These are phyloP conservation scores for Lichenostomus cassidix DNA, from an alignment of 2,113 vertebrate genomes.

Conservation along the genomic window DNA sequence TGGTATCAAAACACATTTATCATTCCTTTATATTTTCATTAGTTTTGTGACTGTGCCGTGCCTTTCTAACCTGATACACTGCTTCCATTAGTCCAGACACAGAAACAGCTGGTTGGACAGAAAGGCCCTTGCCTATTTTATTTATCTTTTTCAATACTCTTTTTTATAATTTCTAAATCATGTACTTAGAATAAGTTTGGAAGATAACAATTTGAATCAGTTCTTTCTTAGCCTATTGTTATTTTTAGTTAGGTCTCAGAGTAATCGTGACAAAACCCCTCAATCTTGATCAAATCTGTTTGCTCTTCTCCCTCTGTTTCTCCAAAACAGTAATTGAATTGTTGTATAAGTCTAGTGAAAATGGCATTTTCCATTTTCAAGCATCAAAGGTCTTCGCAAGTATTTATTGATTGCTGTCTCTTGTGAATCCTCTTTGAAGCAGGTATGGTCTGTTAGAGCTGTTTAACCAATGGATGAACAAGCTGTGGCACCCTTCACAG, in stretches of 20 bases:
- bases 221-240: not conserved
- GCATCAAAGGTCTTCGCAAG: constrained; percentile 16
- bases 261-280: not conserved
- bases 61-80: not conserved
- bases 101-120: not conserved
- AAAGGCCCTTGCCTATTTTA: not conserved
- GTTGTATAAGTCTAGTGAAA: constrained; percentile 8
- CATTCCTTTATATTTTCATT: constrained; percentile 1
- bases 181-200: not conserved
- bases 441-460: not conserved
- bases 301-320: not conserved
- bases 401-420: constrained; percentile 20
- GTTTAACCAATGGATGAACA: constrained; percentile 3
- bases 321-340: constrained; percentile 3
- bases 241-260: not conserved
- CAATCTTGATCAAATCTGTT: not conserved
- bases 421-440: constrained; percentile 15
- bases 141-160: not conserved
- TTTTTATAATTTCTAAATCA: not conserved
- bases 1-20: constrained; percentile 34
- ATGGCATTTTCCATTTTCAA: constrained; percentile 47
- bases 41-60: not conserved
- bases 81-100: not conserved
- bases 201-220: not conserved
- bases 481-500: not conserved